Evolutionary conservation across 2,797 vertebrate species (phyloP).

Genomic region (Decapterus maruadsi): DNA sequence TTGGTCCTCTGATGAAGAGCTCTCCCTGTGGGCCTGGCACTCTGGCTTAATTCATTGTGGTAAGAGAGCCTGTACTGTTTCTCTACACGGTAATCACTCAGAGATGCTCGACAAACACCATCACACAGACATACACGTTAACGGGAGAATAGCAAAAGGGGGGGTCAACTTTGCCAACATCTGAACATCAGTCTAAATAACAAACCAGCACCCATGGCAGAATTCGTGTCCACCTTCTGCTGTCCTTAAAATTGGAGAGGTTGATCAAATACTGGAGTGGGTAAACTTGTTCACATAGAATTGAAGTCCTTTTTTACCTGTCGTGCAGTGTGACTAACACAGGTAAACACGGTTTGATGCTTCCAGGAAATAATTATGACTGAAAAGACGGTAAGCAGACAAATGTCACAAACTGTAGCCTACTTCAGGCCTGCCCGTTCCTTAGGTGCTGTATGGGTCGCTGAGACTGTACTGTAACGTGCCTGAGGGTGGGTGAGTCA

Average conservation of each 20-base stretch:
- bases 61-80: slow-evolving; percentile 68
- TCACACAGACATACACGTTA: slow-evolving; percentile 30
- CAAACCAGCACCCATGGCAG: slow-evolving; percentile 42
- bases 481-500: too few relatives aligned
- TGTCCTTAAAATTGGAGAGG: slow-evolving; percentile 54
- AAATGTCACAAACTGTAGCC: slow-evolving; percentile 26
- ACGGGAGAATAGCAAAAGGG: slow-evolving; percentile 19
- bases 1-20: slow-evolving; percentile 63
- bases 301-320: slow-evolving; percentile 15
- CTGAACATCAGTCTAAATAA: slow-evolving; percentile 53
- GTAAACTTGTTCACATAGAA: slow-evolving; percentile 25
- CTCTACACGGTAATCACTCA: slow-evolving; percentile 70
- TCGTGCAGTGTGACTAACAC: slow-evolving; percentile 50
- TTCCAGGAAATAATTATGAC: too few relatives aligned
- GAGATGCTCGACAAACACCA: slow-evolving; percentile 52
- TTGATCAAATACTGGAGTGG: slow-evolving; percentile 33
- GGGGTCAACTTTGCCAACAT: slow-evolving; percentile 20
- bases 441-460: too few relatives aligned
- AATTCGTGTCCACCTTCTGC: slow-evolving; percentile 34
- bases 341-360: slow-evolving; percentile 41
- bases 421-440: slow-evolving; percentile 22
- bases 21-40: slow-evolving; percentile 56
- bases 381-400: slow-evolving; percentile 16
- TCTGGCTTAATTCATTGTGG: slow-evolving; percentile 68
- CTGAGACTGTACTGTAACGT: too few relatives aligned